Percentiles rank a stretch among this genome's conserved stretches.
phyloP scores from a whole-genome alignment of 1,140 invertebrate species.

The Metopolophium dirhodum region DNA sequence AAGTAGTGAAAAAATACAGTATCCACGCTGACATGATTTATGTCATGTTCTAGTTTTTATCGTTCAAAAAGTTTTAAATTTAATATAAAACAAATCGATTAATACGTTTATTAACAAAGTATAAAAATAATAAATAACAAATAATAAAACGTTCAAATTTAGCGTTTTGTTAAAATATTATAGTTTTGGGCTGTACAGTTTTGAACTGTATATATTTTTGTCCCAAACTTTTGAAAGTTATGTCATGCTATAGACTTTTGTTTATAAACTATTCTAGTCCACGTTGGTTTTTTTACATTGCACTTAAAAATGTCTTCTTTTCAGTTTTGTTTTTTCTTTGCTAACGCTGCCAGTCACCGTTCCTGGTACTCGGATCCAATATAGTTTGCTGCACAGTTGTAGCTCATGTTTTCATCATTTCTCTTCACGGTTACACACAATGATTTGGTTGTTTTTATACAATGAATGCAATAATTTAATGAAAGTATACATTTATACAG shows the following conservation, averaged over 20 bases:
- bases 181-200: neutral
- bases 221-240: neutral
- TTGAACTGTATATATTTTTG: neutral
- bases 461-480: neutral
- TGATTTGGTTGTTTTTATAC: neutral
- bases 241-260: neutral
- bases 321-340: neutral
- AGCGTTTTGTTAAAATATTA: neutral
- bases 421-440: neutral
- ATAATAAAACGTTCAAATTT: neutral
- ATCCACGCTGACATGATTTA: neutral
- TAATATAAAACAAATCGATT: neutral
- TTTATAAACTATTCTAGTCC: constrained; percentile 12
- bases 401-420: neutral
- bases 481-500: neutral
- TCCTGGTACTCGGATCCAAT: neutral
- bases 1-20: neutral
- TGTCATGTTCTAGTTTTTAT: neutral
- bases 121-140: neutral
- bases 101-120: neutral
- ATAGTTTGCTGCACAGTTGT: neutral
- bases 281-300: neutral
- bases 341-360: neutral
- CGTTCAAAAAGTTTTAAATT: neutral
- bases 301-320: constrained; percentile 12